Evolutionary conservation across 1,140 invertebrate species (phyloP), one percentile per base, ranked within the genome.

Genomic region (Drosophila repleta): DNA sequence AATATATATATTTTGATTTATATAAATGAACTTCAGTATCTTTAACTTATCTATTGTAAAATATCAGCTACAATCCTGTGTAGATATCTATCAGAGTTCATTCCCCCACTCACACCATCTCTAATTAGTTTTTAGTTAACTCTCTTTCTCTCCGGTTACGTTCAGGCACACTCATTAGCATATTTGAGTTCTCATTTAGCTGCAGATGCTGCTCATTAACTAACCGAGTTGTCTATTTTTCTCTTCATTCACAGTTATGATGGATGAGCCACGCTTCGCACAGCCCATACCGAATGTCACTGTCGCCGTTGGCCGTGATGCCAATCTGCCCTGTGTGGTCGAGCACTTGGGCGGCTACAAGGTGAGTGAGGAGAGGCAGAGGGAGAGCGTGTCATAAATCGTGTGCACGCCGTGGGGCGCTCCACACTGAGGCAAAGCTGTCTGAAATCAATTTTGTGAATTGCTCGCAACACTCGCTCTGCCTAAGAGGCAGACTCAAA

Each of bases 211-310:
- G 72, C 78, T 85, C 68, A 84, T 79, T 85, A 81, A 81, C 82
- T 85, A 87, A 85, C 69, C 48, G 26, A 75, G 64, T 78, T 77
- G 67, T 71, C 60, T 71, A 69, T 63, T 55, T 18, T 35, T 29
- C 76, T 77, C 55, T 72, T 62, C 68, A 74, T 82, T 88, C 41
- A 18, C 93, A 97, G 96, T 96, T 60, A 93, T 97, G 83, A 96
- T 96, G 58, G 95, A 96, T 82, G 95, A 95, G 76, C 96, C 96
- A 10, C 94, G 95, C 75, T 97, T 97, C 88, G 95, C 96, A 17
- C 96, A 97, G 91, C 96, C 96, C 18, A 97, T 97, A 84, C 96
- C 96, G 56, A 97, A 97, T 91, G 96, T 96, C 66, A 98, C 96
- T 3, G 96, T 97, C 49, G 96, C 96, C 45, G 93, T 97, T 20